Evolutionary conservation across 2,888 invertebrate genomes (phyloP).

Genomic region (Lamproptera curius): DNA sequence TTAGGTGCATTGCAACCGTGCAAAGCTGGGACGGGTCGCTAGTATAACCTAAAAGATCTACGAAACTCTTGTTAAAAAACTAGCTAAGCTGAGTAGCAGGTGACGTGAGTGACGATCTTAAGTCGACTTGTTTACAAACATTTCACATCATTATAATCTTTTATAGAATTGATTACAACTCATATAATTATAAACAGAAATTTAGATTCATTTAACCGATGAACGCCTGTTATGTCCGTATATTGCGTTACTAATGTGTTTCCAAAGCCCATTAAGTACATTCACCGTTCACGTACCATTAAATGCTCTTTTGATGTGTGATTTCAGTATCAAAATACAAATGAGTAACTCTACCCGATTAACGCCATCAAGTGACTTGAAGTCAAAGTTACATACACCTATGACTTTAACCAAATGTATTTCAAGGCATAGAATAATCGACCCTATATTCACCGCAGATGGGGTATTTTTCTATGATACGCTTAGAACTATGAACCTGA

Average conservation of each 20-base stretch:
- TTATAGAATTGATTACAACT: too few species aligned
- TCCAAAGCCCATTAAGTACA: constrained; percentile 8
- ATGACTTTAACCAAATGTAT: neutral
- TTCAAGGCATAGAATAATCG: neutral
- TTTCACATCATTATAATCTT: too few species aligned
- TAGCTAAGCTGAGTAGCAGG: too few species aligned
- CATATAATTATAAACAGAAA: too few species aligned
- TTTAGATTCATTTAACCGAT: too few species aligned
- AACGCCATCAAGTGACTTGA: constrained; percentile 10
- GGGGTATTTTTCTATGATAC: neutral
- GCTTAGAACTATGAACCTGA: constrained; percentile 7
- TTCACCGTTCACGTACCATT: constrained; percentile 14
- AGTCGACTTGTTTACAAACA: too few species aligned
- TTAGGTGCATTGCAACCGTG: too few species aligned
- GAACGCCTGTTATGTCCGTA: too few species aligned
- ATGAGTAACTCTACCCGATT: constrained; percentile 15
- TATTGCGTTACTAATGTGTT: constrained; percentile 14
- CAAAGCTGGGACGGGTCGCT: too few species aligned
- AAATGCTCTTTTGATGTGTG: constrained; percentile 7
- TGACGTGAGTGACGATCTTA: too few species aligned
- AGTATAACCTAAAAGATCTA: too few species aligned
- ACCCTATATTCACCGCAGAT: neutral
- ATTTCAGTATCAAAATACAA: constrained; percentile 7
- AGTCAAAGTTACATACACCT: neutral
- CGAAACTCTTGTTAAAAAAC: too few species aligned